phyloP scores from a whole-genome alignment of 2,113 vertebrate species.

The Suricata suricatta region DNA sequence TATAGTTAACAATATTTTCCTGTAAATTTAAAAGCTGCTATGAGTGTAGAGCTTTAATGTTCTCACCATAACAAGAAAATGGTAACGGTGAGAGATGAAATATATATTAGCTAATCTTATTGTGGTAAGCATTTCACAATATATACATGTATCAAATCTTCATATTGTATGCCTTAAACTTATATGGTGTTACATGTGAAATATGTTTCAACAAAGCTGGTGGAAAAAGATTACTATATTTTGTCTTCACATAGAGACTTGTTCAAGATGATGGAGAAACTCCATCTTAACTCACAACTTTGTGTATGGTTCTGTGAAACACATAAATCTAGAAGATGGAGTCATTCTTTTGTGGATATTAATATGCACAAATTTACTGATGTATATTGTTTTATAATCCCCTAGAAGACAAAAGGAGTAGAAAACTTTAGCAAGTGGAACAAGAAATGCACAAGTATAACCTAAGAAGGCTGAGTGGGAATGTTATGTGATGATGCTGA shows the following conservation, averaged over 20 bases:
- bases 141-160: neutral
- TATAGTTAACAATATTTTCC: neutral
- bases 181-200: neutral
- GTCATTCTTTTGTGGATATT: neutral
- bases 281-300: neutral
- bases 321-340: neutral
- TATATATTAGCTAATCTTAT: neutral
- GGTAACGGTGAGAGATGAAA: neutral
- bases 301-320: neutral
- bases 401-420: neutral
- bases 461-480: neutral
- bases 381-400: slow-evolving; percentile 19
- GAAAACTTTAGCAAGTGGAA: neutral
- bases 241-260: slow-evolving; percentile 52
- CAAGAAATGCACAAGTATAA: neutral
- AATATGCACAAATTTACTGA: neutral
- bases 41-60: neutral
- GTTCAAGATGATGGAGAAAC: slow-evolving; percentile 34
- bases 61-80: neutral
- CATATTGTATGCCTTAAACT: neutral
- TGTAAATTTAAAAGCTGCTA: neutral
- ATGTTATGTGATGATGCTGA: neutral
- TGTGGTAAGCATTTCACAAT: neutral
- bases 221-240: slow-evolving; percentile 29
- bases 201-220: neutral